phyloP scores from a whole-genome alignment of 1,140 invertebrate species.

The Zaprionus nigranus region DNA sequence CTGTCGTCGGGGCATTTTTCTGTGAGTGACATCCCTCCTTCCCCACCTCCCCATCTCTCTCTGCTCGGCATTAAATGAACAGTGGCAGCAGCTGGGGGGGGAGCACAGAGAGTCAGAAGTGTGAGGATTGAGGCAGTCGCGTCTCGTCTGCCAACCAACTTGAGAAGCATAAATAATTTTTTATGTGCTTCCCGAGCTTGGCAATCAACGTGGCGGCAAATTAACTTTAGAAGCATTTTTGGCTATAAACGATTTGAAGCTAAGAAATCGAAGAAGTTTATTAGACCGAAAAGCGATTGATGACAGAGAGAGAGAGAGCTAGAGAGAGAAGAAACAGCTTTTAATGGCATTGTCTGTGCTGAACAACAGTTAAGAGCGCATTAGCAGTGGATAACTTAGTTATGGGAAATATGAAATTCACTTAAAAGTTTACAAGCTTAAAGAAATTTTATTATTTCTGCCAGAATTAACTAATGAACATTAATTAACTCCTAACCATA shows the following conservation, averaged over 20 bases:
- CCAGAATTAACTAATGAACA: not conserved
- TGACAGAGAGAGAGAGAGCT: slow-evolving; percentile 12
- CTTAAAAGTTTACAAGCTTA: not conserved
- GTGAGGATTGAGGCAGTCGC: not conserved
- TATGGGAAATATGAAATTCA: not conserved
- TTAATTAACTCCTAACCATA: not conserved
- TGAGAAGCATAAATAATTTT: slow-evolving; percentile 52
- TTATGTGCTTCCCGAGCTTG: slow-evolving; percentile 37
- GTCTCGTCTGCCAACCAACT: slow-evolving; percentile 25
- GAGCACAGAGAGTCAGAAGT: not conserved
- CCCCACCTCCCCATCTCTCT: not conserved
- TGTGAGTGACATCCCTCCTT: slow-evolving; percentile 30
- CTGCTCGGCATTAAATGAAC: slow-evolving; percentile 26
- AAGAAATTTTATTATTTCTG: not conserved
- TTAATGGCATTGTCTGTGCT: not conserved
- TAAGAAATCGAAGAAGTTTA: slow-evolving; percentile 25
- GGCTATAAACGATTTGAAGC: slow-evolving; percentile 29
- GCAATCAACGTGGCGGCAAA: slow-evolving; percentile 51
- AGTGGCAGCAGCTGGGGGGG: slow-evolving; percentile 2
- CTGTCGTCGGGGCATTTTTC: slow-evolving; percentile 32
- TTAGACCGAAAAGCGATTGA: slow-evolving; percentile 49
- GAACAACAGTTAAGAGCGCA: not conserved
- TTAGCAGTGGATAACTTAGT: not conserved
- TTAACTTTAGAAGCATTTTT: slow-evolving; percentile 43
- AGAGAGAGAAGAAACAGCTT: not conserved